phyloP scores from a whole-genome alignment of 2,888 invertebrate genomes.

The Rhodophaea formosa region DNA sequence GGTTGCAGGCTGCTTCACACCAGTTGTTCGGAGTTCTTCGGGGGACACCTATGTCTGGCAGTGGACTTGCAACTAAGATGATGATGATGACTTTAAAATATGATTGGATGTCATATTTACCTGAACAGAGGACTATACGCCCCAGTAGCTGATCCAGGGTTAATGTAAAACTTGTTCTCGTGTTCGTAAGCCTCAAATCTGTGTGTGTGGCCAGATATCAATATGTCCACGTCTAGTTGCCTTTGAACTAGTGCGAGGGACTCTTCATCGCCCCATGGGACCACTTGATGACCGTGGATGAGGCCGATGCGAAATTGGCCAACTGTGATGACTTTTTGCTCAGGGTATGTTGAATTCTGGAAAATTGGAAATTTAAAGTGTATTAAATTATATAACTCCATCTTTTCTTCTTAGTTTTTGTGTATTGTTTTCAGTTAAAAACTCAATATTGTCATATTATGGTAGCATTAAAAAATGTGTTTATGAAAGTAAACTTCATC shows the following conservation, averaged over 20 bases:
- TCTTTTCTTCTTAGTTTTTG: no score
- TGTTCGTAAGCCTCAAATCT: constrained; percentile 99
- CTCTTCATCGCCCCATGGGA: constrained; percentile 98
- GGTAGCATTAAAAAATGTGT: no score
- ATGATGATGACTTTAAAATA: no score
- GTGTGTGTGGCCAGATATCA: constrained; percentile 99
- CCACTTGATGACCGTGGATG: constrained; percentile 98
- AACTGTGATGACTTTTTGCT: constrained; percentile 99
- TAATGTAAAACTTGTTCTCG: constrained; percentile 99
- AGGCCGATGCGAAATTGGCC: constrained; percentile 99
- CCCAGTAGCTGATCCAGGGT: constrained; percentile 99
- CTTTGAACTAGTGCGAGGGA: constrained; percentile 95
- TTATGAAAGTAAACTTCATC: no score
- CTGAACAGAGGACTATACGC: constrained; percentile 96
- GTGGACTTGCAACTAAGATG: no score
- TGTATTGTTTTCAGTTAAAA: no score
- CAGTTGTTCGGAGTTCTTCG: no score
- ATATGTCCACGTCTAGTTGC: constrained; percentile 98
- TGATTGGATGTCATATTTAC: constrained; percentile 66
- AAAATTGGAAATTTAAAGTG: constrained; percentile 37
- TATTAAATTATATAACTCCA: no score
- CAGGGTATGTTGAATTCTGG: constrained; percentile 95
- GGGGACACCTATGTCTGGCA: no score
- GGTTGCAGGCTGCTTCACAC: no score
- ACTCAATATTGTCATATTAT: no score